phyloP scores from a whole-genome alignment of 2,888 invertebrate genomes.

The Erebia epiphron region DNA sequence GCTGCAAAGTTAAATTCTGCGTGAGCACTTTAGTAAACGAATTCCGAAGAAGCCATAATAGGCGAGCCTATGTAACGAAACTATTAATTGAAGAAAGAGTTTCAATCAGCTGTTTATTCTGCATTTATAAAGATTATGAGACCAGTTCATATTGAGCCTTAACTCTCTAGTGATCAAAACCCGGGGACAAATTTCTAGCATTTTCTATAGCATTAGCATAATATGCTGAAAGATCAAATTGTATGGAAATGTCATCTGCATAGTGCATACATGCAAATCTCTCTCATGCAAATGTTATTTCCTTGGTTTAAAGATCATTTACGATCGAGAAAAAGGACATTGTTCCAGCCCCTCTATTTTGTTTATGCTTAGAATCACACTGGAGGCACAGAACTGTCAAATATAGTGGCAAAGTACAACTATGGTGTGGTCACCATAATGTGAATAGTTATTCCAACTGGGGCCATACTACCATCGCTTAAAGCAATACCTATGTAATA shows the following conservation, averaged over 20 bases:
- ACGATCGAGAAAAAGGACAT: neutral
- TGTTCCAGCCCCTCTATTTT: neutral
- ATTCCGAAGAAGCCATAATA: no score
- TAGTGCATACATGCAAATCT: neutral
- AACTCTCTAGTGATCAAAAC: neutral
- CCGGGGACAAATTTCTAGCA: neutral
- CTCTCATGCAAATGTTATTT: neutral
- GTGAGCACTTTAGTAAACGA: no score
- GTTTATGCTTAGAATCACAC: neutral
- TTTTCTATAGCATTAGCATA: slow-evolving; percentile 2
- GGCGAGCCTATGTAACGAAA: no score
- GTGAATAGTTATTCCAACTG: neutral
- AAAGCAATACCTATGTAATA: no score
- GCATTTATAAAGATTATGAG: neutral
- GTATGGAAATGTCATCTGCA: neutral
- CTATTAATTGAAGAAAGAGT: no score
- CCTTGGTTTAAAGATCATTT: neutral
- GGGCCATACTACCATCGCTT: no score
- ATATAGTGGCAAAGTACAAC: neutral
- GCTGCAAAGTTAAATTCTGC: no score
- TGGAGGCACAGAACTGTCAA: slow-evolving; percentile 7
- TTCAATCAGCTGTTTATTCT: neutral
- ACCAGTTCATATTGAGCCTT: no score
- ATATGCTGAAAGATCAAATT: neutral
- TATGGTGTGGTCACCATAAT: neutral